Evolutionary conservation across 2,113 vertebrate genomes (phyloP).

Genomic region (Ciconia stormi): DNA sequence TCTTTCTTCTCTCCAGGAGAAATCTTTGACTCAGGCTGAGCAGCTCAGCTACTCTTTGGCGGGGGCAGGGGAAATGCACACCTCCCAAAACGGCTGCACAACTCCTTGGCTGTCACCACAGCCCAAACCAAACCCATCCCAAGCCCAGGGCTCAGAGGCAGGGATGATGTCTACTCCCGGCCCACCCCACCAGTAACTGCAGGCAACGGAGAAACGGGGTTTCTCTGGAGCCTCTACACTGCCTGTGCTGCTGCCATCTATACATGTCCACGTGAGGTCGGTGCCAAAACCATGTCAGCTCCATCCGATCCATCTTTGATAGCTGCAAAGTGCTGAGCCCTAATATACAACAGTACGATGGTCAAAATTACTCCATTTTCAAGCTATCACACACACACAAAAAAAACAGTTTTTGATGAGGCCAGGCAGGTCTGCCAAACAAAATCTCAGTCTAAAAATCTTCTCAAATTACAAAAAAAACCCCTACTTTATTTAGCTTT

Average conservation of each 20-base stretch:
- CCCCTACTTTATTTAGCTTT: not conserved
- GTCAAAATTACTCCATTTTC: not conserved
- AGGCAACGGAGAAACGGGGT: not conserved
- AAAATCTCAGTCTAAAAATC: not conserved
- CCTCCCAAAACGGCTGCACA: not conserved
- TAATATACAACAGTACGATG: not conserved
- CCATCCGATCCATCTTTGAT: not conserved
- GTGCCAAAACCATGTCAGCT: not conserved
- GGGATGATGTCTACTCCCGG: not conserved
- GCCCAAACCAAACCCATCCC: not conserved
- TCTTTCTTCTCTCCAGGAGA: not conserved
- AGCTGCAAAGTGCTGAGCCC: not conserved
- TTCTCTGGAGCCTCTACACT: fast-evolving
- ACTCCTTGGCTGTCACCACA: not conserved
- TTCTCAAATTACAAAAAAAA: not conserved
- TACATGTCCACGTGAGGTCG: fast-evolving
- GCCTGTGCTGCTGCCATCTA: not conserved
- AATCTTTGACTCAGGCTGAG: not conserved
- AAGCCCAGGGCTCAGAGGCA: not conserved
- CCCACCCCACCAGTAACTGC: not conserved
- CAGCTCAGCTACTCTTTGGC: not conserved
- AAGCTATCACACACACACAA: not conserved
- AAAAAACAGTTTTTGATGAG: not conserved
- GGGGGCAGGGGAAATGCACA: not conserved
- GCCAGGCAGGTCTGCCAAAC: not conserved